phyloP scores from a whole-genome alignment of 1,140 invertebrate genomes.

The Hyposmocoma kahamanoa region DNA sequence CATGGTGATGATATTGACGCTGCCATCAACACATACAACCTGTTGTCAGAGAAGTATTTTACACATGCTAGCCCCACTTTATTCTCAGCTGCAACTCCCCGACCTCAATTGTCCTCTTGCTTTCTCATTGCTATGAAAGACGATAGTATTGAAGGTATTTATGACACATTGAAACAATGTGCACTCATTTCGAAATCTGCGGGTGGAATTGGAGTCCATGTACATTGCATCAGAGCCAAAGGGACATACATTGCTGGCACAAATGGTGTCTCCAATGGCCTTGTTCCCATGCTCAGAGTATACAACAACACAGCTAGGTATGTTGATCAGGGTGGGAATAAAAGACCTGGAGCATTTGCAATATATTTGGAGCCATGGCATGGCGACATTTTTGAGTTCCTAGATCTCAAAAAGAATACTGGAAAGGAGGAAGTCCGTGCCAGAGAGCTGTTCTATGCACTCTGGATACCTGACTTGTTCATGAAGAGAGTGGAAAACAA shows the following conservation, averaged over 20 bases:
- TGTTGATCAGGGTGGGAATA: conserved; percentile 99
- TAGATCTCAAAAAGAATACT: conserved; percentile 95
- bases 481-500: conserved; percentile 96
- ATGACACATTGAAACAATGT: conserved; percentile 94
- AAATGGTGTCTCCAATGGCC: conserved; percentile 95
- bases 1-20: conserved; percentile 95
- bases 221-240: conserved; percentile 95
- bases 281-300: conserved; percentile 98
- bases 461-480: conserved; percentile 99
- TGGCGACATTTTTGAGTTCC: conserved; percentile 96
- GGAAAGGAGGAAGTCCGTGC: conserved; percentile 95
- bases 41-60: conserved; percentile 96
- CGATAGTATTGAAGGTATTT: conserved; percentile 99
- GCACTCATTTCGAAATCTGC: conserved; percentile 97
- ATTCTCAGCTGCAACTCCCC: conserved; percentile 94
- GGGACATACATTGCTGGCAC: conserved; percentile 96
- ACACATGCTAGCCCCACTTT: conserved; percentile 98
- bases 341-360: conserved; percentile 98
- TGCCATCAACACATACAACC: conserved; percentile 97
- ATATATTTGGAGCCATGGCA: conserved; percentile 99
- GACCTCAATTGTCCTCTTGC: conserved; percentile 96
- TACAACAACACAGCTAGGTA: conserved; percentile 98
- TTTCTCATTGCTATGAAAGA: conserved; percentile 96
- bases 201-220: conserved; percentile 97
- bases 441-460: conserved; percentile 96